These are phyloP conservation scores for Galemys pyrenaicus DNA, from an alignment of 2,113 vertebrate species.

Conservation along the genomic window DNA sequence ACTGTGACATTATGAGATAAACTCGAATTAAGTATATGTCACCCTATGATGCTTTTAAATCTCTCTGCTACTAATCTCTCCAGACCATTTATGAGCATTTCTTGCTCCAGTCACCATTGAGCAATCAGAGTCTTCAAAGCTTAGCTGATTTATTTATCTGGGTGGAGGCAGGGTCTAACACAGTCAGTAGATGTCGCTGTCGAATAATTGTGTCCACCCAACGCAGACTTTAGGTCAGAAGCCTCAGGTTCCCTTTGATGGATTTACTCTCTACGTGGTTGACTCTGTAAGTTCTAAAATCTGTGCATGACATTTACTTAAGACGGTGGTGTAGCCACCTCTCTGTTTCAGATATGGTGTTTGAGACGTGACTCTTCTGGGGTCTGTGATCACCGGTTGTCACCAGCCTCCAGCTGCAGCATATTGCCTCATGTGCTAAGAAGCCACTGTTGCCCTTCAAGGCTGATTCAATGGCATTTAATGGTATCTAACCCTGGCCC, in stretches of 20 bases:
- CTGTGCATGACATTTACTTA: not conserved
- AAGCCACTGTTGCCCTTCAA: slow-evolving; percentile 74
- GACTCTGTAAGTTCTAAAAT: not conserved
- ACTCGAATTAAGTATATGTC: not conserved
- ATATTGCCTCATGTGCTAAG: slow-evolving; percentile 67
- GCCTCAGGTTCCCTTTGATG: slow-evolving; percentile 8
- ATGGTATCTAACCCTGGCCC: slow-evolving; percentile 69
- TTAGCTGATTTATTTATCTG: not conserved
- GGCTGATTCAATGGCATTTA: slow-evolving; percentile 67
- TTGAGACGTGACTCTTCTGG: not conserved
- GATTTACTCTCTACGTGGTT: slow-evolving; percentile 19
- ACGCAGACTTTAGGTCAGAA: not conserved
- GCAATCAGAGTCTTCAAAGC: not conserved
- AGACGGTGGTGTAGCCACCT: not conserved
- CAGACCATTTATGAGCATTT: not conserved
- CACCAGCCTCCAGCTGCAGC: not conserved
- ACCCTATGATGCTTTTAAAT: not conserved
- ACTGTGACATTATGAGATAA: not conserved
- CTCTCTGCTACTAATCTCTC: not conserved
- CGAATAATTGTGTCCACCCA: not conserved
- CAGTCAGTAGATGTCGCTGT: slow-evolving; percentile 48
- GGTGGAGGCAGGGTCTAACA: not conserved
- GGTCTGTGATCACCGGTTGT: not conserved
- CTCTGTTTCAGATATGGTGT: slow-evolving; percentile 53
- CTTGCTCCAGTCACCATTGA: not conserved